Base-by-base conservation (phyloP, 2,888 invertebrate species). In the Pyralis farinalis region DNA sequence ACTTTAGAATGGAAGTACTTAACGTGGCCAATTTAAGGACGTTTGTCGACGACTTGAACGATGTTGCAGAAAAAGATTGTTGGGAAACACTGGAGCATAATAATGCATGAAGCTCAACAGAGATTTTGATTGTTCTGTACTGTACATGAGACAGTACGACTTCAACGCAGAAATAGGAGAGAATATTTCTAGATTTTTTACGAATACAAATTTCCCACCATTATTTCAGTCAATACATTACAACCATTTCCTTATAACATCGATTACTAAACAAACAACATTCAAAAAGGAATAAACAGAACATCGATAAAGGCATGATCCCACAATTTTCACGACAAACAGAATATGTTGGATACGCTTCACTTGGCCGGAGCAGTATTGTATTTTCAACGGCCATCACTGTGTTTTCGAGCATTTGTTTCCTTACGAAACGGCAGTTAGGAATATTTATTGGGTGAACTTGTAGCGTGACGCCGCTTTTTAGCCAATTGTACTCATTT, bases 361-460 rank as follows among this genome's bases (percentile, higher is more conserved):
- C 81, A 83, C 73, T 85, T 71, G 71, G 63, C 75, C 63, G 57
- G 61, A 70, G 68, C 79, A 79, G 79, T 82, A 82, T 83, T 82
- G 83, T 81, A 64, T 79, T 75, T 76, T 66, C 73, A 71, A 63
- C 63, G 63, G 68, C 75, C 74, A 78, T 84, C 82, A 81, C 78
- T 81, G 81, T 85, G 76, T 82, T 83, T 79, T 84, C 76, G 75
- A 85, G 84, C 80, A 78, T 84, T 86, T 79, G 80, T 80, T 85
- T 85, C 82, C 82, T 86, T 80, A 75, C 80, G 70, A 69, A 80
- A 73, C 71, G 77, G 85, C 82, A 85, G 85, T 87, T 87, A 81
- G 74, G 81, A 76, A 80, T 85, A 87, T 86, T 87, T 87, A 88
- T 86, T 78, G 82, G 73, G 70, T 74, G 76, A 85, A 87, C 82